Base-by-base conservation (phyloP, 2,888 invertebrate genomes). In the Copidosoma aretas region DNA sequence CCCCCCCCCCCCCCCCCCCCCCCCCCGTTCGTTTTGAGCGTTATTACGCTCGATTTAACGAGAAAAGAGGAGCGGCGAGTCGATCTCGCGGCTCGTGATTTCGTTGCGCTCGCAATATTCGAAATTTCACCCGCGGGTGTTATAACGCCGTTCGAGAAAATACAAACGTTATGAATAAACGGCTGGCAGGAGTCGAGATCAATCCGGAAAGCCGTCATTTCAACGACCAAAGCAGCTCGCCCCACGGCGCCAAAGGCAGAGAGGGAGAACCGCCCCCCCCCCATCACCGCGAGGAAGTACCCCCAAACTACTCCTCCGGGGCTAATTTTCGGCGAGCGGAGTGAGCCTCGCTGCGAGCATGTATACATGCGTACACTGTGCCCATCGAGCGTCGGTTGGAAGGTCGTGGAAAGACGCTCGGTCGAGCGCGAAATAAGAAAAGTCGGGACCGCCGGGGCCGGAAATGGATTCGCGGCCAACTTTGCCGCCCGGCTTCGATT, bases 391-490 rank as follows among this genome's bases (percentile, higher is more conserved):
- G 32, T 32, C 8, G 8, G 32, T 32, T 32, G 32, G 32, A 32
- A 32, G 32, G 32, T 32, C 19, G n/a, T 10, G n/a, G 58, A 58
- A 25, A 51, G 65, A 65, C 43, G 12, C 43, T 46, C 17, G 14
- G 32, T 56, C 24, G 51, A 22, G n/a, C 61, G 60, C 32, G 32
- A 64, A 67, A 56, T 60, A 68, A 52, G 68, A 68, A 60, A 64
- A 60, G 58, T 56, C 63, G 15, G 43, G 52, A 8, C 32, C 8
- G 32, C 32, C 32, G 32, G 41, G 54, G 71, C 65, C 71, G 75
- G 76, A 76, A 75, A 76, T 76, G 71, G 74, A 71, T 70, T 73
- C 73, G 71, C 64, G 69, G 69, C 43, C 69, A 73, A 73, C 65
- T 70, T 60, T 60, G 68, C 65, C 70, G 67, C 60, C 72, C 71